Evolutionary conservation across 2,797 vertebrate species (phyloP).

Genomic region (Oreochromis grahami): DNA sequence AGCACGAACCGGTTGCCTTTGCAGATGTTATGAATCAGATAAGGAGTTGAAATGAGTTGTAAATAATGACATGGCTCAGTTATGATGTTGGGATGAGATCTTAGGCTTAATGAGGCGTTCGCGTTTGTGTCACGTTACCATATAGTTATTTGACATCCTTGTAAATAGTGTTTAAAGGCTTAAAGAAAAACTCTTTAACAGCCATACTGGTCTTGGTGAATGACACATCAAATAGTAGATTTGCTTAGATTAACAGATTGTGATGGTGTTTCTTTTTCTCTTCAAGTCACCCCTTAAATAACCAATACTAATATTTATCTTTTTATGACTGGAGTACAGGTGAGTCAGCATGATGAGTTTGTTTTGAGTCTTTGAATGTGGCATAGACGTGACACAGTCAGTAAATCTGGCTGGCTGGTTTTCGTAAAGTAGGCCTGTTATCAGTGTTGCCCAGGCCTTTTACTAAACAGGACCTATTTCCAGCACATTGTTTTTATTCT

Average conservation of each 20-base stretch:
- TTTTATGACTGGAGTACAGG: neutral
- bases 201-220: neutral
- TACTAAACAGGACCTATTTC: neutral
- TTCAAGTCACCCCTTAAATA: neutral
- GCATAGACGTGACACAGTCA: neutral
- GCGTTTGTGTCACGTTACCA: neutral
- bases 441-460: neutral
- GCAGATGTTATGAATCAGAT: neutral
- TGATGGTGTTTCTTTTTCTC: fast-evolving
- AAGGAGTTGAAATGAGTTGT: neutral
- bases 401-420: fast-evolving
- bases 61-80: neutral
- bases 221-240: neutral
- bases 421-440: neutral
- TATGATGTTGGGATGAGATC: fast-evolving
- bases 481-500: neutral
- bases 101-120: fast-evolving
- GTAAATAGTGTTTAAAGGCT: neutral
- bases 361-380: neutral
- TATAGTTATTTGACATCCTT: neutral
- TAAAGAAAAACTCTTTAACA: neutral
- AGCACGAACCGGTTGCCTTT: neutral
- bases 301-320: neutral
- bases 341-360: neutral
- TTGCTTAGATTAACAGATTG: neutral